Evolutionary conservation across 92 coral and sea anemone genomes (phyloP).

Genomic region (Porites cylindrica): DNA sequence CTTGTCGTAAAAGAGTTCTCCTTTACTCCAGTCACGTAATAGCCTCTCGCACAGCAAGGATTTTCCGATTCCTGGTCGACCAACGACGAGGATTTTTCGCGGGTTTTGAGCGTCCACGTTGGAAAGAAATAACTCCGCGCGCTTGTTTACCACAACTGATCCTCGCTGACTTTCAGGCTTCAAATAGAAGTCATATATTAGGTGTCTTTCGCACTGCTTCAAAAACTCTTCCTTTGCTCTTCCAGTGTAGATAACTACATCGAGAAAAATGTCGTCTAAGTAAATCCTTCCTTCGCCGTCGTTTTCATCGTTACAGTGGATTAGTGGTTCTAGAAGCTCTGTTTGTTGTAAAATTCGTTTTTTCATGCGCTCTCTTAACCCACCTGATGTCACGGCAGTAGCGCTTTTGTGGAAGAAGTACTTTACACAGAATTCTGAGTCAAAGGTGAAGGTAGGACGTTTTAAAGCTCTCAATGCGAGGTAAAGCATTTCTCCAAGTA

Average conservation of each 20-base stretch:
- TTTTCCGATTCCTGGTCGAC: constrained; percentile 73
- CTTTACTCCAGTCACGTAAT: constrained; percentile 67
- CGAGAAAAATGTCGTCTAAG: constrained; percentile 25
- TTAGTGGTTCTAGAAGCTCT: constrained; percentile 41
- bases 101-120: constrained; percentile 41
- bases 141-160: constrained; percentile 25
- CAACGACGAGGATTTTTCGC: constrained; percentile 57
- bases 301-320: constrained; percentile 17
- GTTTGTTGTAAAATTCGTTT: constrained; percentile 36
- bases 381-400: neutral
- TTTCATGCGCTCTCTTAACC: neutral
- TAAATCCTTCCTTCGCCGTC: neutral
- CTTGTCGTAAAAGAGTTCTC: constrained; percentile 7
- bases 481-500: constrained; percentile 42
- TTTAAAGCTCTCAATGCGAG: constrained; percentile 16
- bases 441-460: constrained; percentile 24
- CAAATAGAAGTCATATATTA: constrained; percentile 24
- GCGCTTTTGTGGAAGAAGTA: constrained; percentile 40
- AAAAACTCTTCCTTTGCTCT: constrained; percentile 23
- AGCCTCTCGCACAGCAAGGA: constrained; percentile 59
- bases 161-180: constrained; percentile 33
- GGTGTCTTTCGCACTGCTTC: constrained; percentile 19
- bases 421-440: constrained; percentile 51
- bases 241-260: constrained; percentile 27
- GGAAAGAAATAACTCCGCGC: constrained; percentile 17